phyloP scores from a whole-genome alignment of 2,113 vertebrate genomes.

The Psittacus erithacus region DNA sequence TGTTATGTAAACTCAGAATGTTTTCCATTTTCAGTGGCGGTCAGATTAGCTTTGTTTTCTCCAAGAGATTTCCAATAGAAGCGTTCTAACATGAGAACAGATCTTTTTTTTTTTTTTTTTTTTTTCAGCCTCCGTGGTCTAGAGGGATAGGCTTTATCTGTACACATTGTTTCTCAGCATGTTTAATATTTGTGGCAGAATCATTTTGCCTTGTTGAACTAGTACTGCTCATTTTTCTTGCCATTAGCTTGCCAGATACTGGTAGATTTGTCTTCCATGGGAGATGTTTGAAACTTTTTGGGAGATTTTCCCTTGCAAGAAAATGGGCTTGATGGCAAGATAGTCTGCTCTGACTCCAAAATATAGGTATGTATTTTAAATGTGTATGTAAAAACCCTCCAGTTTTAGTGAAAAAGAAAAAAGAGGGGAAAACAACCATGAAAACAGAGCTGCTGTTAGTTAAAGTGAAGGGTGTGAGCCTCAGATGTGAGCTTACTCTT shows the following conservation, averaged over 20 bases:
- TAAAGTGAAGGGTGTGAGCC: background rate
- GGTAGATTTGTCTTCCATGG: background rate
- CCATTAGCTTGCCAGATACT: background rate
- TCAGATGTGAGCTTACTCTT: background rate
- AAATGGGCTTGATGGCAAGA: background rate
- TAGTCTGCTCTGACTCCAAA: background rate
- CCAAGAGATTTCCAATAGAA: background rate
- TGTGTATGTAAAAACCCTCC: background rate
- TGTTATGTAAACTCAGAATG: background rate
- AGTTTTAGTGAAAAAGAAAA: background rate
- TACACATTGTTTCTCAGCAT: background rate
- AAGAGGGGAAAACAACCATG: fast-evolving
- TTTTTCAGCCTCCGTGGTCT: fast-evolving
- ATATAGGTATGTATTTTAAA: background rate
- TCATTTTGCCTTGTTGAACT: background rate
- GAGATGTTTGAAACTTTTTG: background rate
- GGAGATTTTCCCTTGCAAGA: background rate
- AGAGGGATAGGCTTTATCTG: background rate
- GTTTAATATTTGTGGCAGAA: background rate
- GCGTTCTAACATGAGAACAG: background rate
- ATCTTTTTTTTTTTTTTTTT: background rate
- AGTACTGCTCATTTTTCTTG: background rate
- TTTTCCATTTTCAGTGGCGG: background rate
- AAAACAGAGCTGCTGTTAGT: background rate
- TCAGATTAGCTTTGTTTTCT: background rate